phyloP scores from a whole-genome alignment of 2,113 vertebrate species.

The Shinisaurus crocodilurus region DNA sequence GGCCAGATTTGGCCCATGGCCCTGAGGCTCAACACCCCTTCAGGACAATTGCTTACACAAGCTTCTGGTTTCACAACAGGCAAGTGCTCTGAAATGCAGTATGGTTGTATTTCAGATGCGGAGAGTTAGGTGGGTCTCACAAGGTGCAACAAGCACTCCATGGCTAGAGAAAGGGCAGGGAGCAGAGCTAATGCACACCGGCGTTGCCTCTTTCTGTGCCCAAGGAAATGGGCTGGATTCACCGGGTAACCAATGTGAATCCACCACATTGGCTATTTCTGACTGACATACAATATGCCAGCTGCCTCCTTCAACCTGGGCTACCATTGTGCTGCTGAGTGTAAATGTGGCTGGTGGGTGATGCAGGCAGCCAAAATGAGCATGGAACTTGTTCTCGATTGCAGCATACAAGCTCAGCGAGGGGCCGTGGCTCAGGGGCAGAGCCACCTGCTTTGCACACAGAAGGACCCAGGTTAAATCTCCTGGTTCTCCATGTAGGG shows the following conservation, averaged over 20 bases:
- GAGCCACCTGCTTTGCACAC: no score
- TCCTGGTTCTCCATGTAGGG: no score
- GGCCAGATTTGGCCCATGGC: no score
- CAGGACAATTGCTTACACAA: no score
- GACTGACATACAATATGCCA: not conserved
- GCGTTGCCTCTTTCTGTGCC: not conserved
- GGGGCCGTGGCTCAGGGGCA: no score
- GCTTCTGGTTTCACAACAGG: not conserved
- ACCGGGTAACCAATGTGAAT: not conserved
- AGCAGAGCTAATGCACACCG: not conserved
- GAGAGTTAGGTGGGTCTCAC: not conserved
- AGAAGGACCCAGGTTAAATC: no score
- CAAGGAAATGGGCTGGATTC: not conserved
- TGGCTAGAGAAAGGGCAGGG: not conserved
- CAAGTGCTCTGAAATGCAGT: not conserved
- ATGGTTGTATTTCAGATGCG: no score
- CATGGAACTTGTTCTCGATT: not conserved
- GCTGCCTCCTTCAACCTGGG: not conserved
- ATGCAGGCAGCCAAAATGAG: no score
- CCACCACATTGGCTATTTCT: not conserved
- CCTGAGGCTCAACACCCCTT: no score
- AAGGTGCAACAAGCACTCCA: not conserved
- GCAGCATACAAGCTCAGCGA: not conserved
- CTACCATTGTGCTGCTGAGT: not conserved
- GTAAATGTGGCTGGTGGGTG: not conserved